Conservation (phyloP, 2,797 vertebrate species). For the Spinibarbus caldwelli region DNA sequence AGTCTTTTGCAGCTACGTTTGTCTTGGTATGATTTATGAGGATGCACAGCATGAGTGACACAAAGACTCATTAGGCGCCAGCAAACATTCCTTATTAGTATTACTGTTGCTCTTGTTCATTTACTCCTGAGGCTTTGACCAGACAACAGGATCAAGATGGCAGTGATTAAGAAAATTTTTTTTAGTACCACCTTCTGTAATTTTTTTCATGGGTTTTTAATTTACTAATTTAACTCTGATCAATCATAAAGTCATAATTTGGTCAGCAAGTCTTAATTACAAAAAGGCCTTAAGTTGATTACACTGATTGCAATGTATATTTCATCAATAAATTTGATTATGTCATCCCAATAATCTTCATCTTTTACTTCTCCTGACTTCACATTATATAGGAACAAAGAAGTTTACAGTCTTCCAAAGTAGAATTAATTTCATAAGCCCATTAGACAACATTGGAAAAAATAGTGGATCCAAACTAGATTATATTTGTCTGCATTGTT, state of each 20-base stretch:
- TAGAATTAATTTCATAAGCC: neutral
- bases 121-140: neutral
- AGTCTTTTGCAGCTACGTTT: neutral
- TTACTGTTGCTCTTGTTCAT: neutral
- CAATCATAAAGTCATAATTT: neutral
- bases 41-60: neutral
- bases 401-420: neutral
- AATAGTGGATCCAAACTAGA: neutral
- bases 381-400: neutral
- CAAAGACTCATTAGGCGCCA: neutral
- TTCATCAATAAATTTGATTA: neutral
- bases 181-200: neutral
- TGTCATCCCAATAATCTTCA: neutral
- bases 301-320: neutral
- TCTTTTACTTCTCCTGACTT: neutral
- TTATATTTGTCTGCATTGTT: neutral
- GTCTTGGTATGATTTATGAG: neutral
- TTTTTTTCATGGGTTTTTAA: neutral
- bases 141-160: neutral
- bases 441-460: neutral
- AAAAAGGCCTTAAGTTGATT: neutral
- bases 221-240: neutral
- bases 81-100: neutral
- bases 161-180: neutral
- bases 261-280: neutral